Evolutionary conservation across 2,888 invertebrate genomes (phyloP).

Genomic region (Metacarcinus magister): DNA sequence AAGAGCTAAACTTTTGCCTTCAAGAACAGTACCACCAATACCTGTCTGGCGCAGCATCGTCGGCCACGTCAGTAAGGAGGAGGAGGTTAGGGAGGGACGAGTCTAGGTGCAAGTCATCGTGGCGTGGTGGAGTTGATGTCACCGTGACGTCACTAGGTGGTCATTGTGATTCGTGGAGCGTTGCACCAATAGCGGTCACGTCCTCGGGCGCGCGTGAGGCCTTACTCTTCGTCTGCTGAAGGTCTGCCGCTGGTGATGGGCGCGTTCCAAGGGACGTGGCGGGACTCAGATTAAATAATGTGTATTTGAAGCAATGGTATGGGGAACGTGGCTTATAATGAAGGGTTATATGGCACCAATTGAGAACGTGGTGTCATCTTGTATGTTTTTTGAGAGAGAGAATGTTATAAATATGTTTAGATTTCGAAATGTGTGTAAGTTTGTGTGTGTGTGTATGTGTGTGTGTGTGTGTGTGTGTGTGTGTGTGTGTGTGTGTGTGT

Average conservation of each 20-base stretch:
- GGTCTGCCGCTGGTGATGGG: slow-evolving; percentile 60
- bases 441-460: too few species aligned
- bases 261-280: background rate
- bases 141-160: slow-evolving; percentile 69
- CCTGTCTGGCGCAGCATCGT: slow-evolving; percentile 12
- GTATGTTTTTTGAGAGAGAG: background rate
- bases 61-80: slow-evolving; percentile 33
- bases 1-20: background rate
- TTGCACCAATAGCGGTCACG: slow-evolving; percentile 76
- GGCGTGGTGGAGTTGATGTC: slow-evolving; percentile 65
- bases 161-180: slow-evolving; percentile 76
- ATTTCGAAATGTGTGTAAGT: too few species aligned
- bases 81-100: background rate
- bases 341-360: background rate
- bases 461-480: background rate
- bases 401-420: too few species aligned
- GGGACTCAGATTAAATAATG: background rate
- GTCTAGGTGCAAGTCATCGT: slow-evolving; percentile 54
- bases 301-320: background rate
- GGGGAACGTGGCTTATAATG: background rate
- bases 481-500: slow-evolving; percentile 56
- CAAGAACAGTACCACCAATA: background rate
- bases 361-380: background rate
- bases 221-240: slow-evolving; percentile 64
- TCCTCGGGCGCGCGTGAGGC: slow-evolving; percentile 73